phyloP scores from a whole-genome alignment of 2,888 invertebrate species.

The Lasioglossum marginatum region DNA sequence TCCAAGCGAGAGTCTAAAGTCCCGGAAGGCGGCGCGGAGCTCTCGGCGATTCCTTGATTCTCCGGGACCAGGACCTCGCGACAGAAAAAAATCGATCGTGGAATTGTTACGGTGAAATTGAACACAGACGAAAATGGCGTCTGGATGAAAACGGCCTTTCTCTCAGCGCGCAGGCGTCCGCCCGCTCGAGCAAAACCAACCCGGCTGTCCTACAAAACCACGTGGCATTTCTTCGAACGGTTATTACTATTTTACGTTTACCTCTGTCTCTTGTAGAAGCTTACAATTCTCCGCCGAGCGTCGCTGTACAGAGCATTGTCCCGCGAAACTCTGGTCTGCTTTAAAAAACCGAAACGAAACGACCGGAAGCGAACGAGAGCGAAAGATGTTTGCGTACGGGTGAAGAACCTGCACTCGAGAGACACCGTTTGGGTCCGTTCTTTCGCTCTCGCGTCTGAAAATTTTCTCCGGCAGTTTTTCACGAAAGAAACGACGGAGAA shows the following conservation, averaged over 20 bases:
- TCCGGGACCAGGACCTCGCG: slow-evolving; percentile 11
- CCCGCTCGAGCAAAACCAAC: slow-evolving; percentile 16
- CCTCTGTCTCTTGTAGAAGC: slow-evolving; percentile 45
- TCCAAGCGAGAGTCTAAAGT: not conserved
- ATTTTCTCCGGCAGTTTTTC: slow-evolving; percentile 6
- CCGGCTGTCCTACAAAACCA: slow-evolving; percentile 37
- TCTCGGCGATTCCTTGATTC: not conserved
- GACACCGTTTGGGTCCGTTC: slow-evolving; percentile 15
- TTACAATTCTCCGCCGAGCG: slow-evolving; percentile 62
- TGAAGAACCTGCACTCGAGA: slow-evolving; percentile 11
- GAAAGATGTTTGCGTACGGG: not conserved
- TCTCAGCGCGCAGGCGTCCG: slow-evolving; percentile 42
- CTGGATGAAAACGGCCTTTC: slow-evolving; percentile 31
- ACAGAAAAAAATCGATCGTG: slow-evolving; percentile 5
- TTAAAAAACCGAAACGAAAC: slow-evolving; percentile 51
- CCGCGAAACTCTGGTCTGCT: slow-evolving; percentile 69
- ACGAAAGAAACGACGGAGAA: not conserved
- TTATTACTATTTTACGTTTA: slow-evolving; percentile 26
- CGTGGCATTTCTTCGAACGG: slow-evolving; percentile 60
- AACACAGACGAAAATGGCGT: slow-evolving; percentile 14
- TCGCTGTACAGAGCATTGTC: slow-evolving; percentile 70
- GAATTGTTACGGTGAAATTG: slow-evolving; percentile 14
- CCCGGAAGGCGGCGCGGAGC: not conserved
- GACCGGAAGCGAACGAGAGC: slow-evolving; percentile 14
- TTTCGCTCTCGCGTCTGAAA: not conserved